These are phyloP conservation scores for Oceanites oceanicus DNA, from an alignment of 2,113 vertebrate species.

Conservation along the genomic window DNA sequence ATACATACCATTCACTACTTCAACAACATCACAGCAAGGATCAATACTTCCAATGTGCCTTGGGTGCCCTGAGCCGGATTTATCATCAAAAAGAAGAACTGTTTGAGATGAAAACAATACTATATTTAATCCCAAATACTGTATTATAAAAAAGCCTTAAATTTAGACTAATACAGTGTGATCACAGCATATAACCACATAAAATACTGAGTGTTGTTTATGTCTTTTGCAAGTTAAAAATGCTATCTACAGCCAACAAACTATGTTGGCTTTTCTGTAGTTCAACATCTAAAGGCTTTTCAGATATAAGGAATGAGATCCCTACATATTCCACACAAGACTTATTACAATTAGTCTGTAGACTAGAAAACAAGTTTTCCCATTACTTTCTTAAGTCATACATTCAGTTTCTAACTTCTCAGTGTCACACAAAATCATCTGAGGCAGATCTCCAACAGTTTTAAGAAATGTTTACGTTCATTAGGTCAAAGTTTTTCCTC, in stretches of 20 bases:
- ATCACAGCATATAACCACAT: neutral
- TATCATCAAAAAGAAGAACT: conserved; percentile 94
- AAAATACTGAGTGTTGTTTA: neutral
- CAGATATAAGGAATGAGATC: neutral
- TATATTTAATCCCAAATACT: neutral
- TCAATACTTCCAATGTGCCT: conserved; percentile 97
- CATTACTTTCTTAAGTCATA: neutral
- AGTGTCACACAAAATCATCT: neutral
- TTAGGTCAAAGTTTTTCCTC: neutral
- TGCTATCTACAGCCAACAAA: neutral
- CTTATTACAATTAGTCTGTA: neutral
- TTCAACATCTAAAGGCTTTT: neutral
- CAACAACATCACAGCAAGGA: conserved; percentile 92
- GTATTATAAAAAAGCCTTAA: neutral
- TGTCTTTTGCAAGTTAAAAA: neutral
- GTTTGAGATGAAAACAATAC: conserved; percentile 13
- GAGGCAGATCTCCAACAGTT: neutral
- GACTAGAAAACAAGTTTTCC: neutral
- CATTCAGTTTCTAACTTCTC: neutral
- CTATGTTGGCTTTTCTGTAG: neutral
- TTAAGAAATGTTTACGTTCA: neutral
- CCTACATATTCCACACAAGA: neutral
- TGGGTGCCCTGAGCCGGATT: conserved; percentile 85
- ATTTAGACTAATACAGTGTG: neutral
- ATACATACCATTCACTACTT: conserved; percentile 89